Base-by-base conservation (phyloP, 2,113 vertebrate genomes). In the Tympanuchus pallidicinctus region DNA sequence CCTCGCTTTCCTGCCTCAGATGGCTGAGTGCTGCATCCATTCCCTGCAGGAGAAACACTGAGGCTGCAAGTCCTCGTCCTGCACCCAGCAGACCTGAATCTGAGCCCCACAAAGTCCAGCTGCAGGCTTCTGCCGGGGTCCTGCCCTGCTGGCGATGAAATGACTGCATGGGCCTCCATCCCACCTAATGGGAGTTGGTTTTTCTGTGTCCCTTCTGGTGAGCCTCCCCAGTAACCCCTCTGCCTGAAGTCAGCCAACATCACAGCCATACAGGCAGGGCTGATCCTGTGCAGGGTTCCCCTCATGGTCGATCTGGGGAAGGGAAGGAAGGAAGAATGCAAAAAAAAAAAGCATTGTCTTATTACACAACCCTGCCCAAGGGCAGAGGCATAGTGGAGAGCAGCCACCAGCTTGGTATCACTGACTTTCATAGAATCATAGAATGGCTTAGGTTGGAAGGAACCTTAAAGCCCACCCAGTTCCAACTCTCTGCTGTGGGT, bases 331-430 rank as follows among this genome's bases (percentile, higher is more conserved):
- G 71, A 21, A 67, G 20, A 75, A 21, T 11, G 52, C 8, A 56
- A 0, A 6, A 18, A 56, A 0, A 6, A 18, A 13, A 52, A 52
- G 28, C 47, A 13, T 8, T 0, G 0, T 36, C 42, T 92, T 24
- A 10, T 30, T 32, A 0, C 32, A 4, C 20, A 59, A 3, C 36
- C 50, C 8, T 38, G 45, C 43, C 20, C 66, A 34, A 75, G 38
- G 38, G 13, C 52, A 69, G 67, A 16, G 32, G 17, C 60, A 18
- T 2, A 11, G 43, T 6, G 34, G 32, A 24, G 32, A 70, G 32
- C 34, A 61, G 27, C 60, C 0, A 0, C 52, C 38, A 48, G 30
- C 34, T 43, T 30, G 25, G 52, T 48, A 36, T 45, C 34, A 48
- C 76, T 0, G 13, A 3, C 54, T 20, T 28, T 52, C 50, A 27